phyloP scores from a whole-genome alignment of 2,888 invertebrate genomes.

The Tenthredo amoena region DNA sequence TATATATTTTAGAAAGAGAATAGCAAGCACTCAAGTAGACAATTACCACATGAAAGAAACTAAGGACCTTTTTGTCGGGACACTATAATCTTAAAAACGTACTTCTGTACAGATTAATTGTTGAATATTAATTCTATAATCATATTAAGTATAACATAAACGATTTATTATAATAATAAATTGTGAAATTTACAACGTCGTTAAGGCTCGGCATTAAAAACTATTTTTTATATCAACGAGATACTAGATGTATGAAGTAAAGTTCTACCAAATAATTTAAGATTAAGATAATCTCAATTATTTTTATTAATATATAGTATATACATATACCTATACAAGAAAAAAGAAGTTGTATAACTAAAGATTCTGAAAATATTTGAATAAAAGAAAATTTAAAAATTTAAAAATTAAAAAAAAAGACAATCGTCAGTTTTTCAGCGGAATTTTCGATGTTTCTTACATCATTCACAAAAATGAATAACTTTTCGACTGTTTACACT shows the following conservation, averaged over 20 bases:
- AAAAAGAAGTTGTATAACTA: conserved; percentile 32
- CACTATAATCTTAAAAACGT: conserved; percentile 50
- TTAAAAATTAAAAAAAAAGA: neutral
- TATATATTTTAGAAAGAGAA: neutral
- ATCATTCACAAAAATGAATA: neutral
- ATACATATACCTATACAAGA: neutral
- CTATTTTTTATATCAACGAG: conserved; percentile 41
- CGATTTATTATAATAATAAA: conserved; percentile 42
- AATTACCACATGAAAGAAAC: neutral
- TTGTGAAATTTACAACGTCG: conserved; percentile 21
- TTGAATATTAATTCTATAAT: conserved; percentile 34
- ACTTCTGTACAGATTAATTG: conserved; percentile 30
- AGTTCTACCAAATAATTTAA: conserved; percentile 41
- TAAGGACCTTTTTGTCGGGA: neutral
- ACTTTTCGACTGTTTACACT: neutral
- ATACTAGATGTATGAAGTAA: conserved; percentile 4
- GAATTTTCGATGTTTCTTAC: neutral
- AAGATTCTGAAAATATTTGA: conserved; percentile 36
- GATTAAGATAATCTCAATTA: conserved; percentile 43
- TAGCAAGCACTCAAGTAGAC: neutral
- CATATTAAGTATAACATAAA: conserved; percentile 16
- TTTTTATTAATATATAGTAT: conserved; percentile 49
- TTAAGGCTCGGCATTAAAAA: conserved; percentile 25
- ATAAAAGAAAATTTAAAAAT: conserved; percentile 39
- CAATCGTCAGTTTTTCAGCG: neutral